These are phyloP conservation scores for Tribolium freemani DNA, from an alignment of 2,888 invertebrate species.

Conservation along the genomic window DNA sequence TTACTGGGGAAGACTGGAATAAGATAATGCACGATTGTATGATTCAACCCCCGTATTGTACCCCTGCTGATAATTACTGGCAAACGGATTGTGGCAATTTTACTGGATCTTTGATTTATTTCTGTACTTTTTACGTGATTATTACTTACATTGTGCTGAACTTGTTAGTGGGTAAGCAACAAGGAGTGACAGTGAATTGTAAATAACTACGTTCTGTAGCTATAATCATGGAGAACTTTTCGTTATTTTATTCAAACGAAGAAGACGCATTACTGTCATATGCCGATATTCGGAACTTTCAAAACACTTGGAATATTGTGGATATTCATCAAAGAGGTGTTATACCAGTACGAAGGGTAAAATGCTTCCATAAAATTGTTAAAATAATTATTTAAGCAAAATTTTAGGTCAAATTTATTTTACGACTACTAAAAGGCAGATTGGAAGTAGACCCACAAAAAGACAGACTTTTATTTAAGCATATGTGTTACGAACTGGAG, in stretches of 20 bases:
- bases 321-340: slow-evolving; percentile 98
- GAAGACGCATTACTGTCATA: slow-evolving; percentile 98
- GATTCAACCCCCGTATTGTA: slow-evolving; percentile 97
- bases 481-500: slow-evolving; percentile 99
- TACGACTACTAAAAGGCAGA: slow-evolving; percentile 90
- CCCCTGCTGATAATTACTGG: slow-evolving; percentile 96
- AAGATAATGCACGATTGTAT: slow-evolving; percentile 99
- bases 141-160: slow-evolving; percentile 99
- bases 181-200: not conserved
- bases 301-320: slow-evolving; percentile 99
- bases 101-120: slow-evolving; percentile 97
- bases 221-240: slow-evolving; percentile 99
- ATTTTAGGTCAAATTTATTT: slow-evolving; percentile 85
- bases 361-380: slow-evolving; percentile 52
- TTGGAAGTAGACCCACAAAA: slow-evolving; percentile 98
- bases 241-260: slow-evolving; percentile 99
- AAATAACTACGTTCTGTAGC: slow-evolving; percentile 73
- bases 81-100: slow-evolving; percentile 99
- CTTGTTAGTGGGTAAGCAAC: slow-evolving; percentile 87
- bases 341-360: slow-evolving; percentile 91
- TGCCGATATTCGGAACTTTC: slow-evolving; percentile 98
- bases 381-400: not conserved
- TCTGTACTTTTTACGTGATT: slow-evolving; percentile 99
- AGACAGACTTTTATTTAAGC: slow-evolving; percentile 96
- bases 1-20: slow-evolving; percentile 99